Percentiles rank a stretch among this genome's conserved stretches.
phyloP scores from a whole-genome alignment of 2,797 vertebrate genomes.

The Sphenodon punctatus region DNA sequence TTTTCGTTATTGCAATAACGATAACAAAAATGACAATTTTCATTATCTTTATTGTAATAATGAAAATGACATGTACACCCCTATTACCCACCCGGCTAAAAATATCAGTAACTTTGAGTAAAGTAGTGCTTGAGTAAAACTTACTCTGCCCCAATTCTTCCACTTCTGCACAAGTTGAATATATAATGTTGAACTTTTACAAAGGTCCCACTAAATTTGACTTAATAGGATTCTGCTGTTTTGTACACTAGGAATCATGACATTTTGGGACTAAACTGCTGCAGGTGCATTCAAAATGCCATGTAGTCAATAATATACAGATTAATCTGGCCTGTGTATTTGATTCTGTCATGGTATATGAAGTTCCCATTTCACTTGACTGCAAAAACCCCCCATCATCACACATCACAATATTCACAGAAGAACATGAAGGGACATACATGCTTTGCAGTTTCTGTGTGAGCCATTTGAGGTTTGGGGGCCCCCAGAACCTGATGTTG shows the following conservation, averaged over 20 bases:
- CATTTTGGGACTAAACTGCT: slow-evolving; percentile 41
- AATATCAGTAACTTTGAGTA: too few relatives aligned
- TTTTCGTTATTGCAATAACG: too few relatives aligned
- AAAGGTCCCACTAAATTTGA: too few relatives aligned
- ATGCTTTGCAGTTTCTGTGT: not conserved
- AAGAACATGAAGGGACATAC: not conserved
- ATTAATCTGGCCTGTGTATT: not conserved
- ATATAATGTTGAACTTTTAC: too few relatives aligned
- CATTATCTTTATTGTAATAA: too few relatives aligned
- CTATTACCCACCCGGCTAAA: too few relatives aligned
- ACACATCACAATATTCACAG: not conserved
- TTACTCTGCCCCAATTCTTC: too few relatives aligned
- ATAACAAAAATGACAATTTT: too few relatives aligned
- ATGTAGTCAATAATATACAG: slow-evolving; percentile 30
- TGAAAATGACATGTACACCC: too few relatives aligned
- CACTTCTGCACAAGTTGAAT: too few relatives aligned
- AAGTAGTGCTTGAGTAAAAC: too few relatives aligned
- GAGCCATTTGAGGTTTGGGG: not conserved
- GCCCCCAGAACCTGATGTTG: not conserved
- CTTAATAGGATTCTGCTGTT: too few relatives aligned
- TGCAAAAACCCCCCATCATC: not conserved
- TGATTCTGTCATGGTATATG: slow-evolving; percentile 1
- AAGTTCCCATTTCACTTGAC: slow-evolving; percentile 14
- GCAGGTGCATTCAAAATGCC: slow-evolving; percentile 39
- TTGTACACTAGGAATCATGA: slow-evolving; percentile 44